Conservation (phyloP, 2,888 invertebrate species). For the Penaeus monodon region DNA sequence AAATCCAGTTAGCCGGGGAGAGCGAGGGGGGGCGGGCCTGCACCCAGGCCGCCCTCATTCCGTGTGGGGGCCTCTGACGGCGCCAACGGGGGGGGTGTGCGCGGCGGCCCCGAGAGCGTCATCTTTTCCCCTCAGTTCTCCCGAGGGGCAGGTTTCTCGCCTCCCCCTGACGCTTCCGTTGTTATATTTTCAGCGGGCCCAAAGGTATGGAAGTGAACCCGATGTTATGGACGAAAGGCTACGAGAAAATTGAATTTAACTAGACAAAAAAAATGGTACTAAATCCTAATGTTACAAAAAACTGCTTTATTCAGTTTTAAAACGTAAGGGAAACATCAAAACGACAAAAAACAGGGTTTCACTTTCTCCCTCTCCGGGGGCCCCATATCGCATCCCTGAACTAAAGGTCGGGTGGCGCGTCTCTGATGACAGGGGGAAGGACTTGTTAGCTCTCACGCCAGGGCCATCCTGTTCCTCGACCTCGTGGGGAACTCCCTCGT, state of each 20-base stretch:
- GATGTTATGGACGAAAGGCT: background rate
- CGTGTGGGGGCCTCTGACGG: constrained; percentile 57
- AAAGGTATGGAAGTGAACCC: constrained; percentile 38
- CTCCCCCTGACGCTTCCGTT: constrained; percentile 45
- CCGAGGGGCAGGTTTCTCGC: constrained; percentile 57
- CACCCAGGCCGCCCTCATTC: constrained; percentile 42
- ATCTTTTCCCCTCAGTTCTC: constrained; percentile 54
- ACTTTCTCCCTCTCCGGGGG: constrained; percentile 10
- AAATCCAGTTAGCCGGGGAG: background rate
- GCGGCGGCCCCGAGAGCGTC: constrained; percentile 37
- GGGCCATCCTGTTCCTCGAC: constrained; percentile 49
- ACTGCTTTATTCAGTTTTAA: too few relatives aligned
- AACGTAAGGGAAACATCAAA: too few relatives aligned
- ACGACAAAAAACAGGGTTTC: too few relatives aligned
- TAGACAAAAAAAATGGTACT: too few relatives aligned
- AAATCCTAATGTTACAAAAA: too few relatives aligned
- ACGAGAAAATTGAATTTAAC: too few relatives aligned
- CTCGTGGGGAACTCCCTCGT: constrained; percentile 59
- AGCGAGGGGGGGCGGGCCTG: background rate
- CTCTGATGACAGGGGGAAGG: constrained; percentile 46
- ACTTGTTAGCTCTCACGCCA: constrained; percentile 50
- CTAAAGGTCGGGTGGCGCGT: constrained; percentile 32
- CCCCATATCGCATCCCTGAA: constrained; percentile 21
- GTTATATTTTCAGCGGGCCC: constrained; percentile 60
- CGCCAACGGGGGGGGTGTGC: constrained; percentile 42